Conservation (phyloP, 2,113 vertebrate genomes). For the Muntiacus reevesi region DNA sequence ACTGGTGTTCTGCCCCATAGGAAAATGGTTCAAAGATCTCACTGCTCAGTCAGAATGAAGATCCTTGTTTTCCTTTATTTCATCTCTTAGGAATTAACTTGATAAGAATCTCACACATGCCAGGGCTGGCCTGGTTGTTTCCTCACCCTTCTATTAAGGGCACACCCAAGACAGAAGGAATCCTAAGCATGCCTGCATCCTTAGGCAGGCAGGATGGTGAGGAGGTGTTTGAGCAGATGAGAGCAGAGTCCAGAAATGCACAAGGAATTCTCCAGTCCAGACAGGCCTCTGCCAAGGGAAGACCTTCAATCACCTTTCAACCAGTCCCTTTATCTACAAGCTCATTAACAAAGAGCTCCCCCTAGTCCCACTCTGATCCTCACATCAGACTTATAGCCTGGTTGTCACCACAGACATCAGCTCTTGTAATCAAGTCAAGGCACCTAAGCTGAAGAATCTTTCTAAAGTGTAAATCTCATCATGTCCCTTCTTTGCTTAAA, state of each 20-base stretch:
- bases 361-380: neutral
- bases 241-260: neutral
- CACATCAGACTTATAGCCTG: neutral
- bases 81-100: constrained; percentile 36
- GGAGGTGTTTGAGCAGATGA: neutral
- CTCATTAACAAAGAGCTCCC: neutral
- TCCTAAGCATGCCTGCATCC: neutral
- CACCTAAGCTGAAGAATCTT: neutral
- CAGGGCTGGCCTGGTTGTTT: neutral
- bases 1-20: neutral
- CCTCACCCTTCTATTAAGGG: constrained; percentile 39
- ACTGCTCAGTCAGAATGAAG: neutral
- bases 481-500: neutral
- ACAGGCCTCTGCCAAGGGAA: neutral
- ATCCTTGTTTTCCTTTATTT: constrained; percentile 17
- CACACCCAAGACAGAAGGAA: constrained; percentile 41
- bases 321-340: neutral
- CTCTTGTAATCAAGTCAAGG: neutral
- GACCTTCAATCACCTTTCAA: neutral
- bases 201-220: neutral
- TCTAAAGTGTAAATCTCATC: neutral
- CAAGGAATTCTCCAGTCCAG: neutral
- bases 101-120: constrained; percentile 56
- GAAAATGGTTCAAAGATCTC: neutral
- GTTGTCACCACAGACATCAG: neutral